Percentiles rank a stretch among this genome's conserved stretches.
Conservation (phyloP, 1,140 invertebrate species). For the Zaprionus tsacasi region DNA sequence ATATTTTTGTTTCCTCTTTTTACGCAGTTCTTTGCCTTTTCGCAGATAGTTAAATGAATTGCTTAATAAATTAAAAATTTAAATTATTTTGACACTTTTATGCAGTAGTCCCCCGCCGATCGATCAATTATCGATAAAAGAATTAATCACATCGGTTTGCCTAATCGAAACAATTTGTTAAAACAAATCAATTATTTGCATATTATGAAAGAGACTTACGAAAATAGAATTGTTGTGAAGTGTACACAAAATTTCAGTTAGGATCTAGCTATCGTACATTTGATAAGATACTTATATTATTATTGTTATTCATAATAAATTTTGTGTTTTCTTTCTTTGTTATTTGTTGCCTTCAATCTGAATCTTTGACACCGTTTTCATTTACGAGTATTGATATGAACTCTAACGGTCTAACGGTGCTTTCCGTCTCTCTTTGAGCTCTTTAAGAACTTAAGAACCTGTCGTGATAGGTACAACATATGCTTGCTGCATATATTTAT, state of each 20-base stretch:
- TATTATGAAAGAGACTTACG: slow-evolving; percentile 19
- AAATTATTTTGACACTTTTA: slow-evolving; percentile 13
- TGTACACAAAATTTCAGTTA: not conserved
- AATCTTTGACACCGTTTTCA: slow-evolving; percentile 48
- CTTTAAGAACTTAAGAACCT: slow-evolving; percentile 13
- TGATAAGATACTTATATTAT: slow-evolving; percentile 24
- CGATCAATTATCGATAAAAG: slow-evolving; percentile 40
- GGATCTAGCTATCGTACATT: slow-evolving; percentile 14
- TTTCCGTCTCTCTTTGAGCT: not conserved
- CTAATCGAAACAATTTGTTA: not conserved
- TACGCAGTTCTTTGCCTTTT: not conserved
- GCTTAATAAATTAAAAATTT: slow-evolving; percentile 12
- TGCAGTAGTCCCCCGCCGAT: not conserved
- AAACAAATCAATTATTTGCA: slow-evolving; percentile 28
- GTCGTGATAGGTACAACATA: slow-evolving; percentile 12
- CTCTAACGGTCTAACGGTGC: slow-evolving; percentile 11
- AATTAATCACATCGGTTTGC: not conserved
- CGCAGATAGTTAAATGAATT: slow-evolving; percentile 5
- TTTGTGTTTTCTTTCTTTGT: slow-evolving; percentile 29
- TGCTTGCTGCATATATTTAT: slow-evolving; percentile 5
- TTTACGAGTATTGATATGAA: slow-evolving; percentile 30
- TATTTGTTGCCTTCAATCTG: slow-evolving; percentile 26
- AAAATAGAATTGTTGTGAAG: slow-evolving; percentile 7
- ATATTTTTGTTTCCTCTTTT: not conserved
- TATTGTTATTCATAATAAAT: slow-evolving; percentile 16